Base-by-base conservation (phyloP, 2,113 vertebrate species). In the Hyperopisus bebe region DNA sequence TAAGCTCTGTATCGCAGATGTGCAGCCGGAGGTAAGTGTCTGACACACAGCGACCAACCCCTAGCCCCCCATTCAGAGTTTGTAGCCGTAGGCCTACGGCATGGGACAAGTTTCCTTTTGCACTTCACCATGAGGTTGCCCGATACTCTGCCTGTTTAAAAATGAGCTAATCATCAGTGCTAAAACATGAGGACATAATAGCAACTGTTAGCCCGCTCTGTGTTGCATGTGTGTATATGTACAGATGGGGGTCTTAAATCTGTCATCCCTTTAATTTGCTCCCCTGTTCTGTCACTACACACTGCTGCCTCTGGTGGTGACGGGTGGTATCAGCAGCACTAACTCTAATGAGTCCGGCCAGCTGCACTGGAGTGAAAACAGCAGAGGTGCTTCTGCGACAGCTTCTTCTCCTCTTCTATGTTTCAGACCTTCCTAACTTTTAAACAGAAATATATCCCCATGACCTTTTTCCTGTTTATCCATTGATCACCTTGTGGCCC, bases 1-100 rank as follows among this genome's bases (percentile, higher is more conserved):
- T 92, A 99, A 99, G 96, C 96, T 98, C 92, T 99, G 98, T 89
- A 91, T 99, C 84, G 97, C 99, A 93, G 98, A 99, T 24, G 97
- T 98, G 90, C 97, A 98, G 86, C 98, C 98, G 2, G 97, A 98
- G 94, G 98, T 98, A 94, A 96, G 95, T 1, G 66, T 31, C 55
- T 31, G 39, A 3, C 17, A 39, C 35, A 42, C 74, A 80, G 74
- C 15, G 0, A 77, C 70, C 70, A 17, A 5, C 15, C 35, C 70
- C 35, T 4, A 15, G 0, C 31, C 31, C 35, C 70, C 70, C 5
- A 13, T 4, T 39, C 15, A 77, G 35, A 39, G 27, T 77, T 17
- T 35, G 35, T 17, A 80, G 13, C 74, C 2, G 15, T 39, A 80
- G 35, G 15, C 74, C 4, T 6, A 17, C 13, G 17, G 13, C 74